Conservation (phyloP, 2,113 vertebrate species). For the Sigmodon hispidus region DNA sequence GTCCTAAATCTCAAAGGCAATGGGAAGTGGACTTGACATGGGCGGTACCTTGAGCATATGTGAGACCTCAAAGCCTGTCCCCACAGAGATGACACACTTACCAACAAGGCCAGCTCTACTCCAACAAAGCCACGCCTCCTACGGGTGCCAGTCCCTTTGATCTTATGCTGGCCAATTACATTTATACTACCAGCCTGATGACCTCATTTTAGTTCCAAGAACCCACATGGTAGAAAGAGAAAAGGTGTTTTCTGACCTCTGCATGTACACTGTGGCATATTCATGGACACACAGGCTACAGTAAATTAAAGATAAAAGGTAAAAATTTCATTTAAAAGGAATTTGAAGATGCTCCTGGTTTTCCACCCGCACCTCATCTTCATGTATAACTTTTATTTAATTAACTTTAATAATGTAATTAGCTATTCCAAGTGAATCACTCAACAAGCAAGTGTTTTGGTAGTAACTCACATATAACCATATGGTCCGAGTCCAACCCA, state of each 20-base stretch:
- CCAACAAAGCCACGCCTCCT: neutral
- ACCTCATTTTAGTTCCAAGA: neutral
- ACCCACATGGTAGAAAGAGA: neutral
- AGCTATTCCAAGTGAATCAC: neutral
- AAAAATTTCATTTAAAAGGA: neutral
- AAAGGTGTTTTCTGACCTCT: neutral
- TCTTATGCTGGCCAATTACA: neutral
- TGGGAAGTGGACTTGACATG: neutral
- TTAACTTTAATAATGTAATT: slow-evolving; percentile 39
- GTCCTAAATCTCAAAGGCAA: neutral
- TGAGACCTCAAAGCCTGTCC: neutral
- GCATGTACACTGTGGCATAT: neutral
- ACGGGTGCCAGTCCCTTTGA: neutral
- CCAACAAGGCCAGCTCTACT: neutral
- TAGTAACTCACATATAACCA: neutral
- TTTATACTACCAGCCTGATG: neutral
- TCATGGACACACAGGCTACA: neutral
- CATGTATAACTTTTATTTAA: slow-evolving; percentile 30
- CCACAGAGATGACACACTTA: neutral
- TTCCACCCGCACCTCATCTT: neutral
- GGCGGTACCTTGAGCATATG: neutral
- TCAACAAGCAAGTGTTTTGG: neutral
- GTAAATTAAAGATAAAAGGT: neutral
- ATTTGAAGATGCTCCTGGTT: neutral
- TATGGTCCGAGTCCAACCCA: neutral